Evolutionary conservation across 2,113 vertebrate species (phyloP), one percentile per base, ranked within the genome.

Genomic region (Callorhinus ursinus): DNA sequence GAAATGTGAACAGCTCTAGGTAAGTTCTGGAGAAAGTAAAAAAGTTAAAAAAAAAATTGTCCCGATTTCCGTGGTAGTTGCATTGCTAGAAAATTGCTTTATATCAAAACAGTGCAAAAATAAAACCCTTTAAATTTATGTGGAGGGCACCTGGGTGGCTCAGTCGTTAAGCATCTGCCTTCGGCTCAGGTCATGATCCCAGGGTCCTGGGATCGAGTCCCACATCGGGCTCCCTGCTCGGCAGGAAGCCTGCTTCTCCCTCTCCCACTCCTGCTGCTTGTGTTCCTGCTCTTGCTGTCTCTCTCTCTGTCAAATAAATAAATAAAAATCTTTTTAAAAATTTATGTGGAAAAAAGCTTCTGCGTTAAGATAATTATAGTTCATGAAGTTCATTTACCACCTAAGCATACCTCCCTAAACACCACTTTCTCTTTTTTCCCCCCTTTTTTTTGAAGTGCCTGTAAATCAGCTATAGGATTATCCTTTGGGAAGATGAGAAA

Each of bases 11-110:
- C 7, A 57, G 67, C 16, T 39, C 69, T 80, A 84, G 31, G 8
- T 39, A 79, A 42, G 69, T 77, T 90, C 28, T 85, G 16, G 13
- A 85, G 36, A 86, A 61, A 85, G 9, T 89, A 36, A 88, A 59
- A 69, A 42, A 85, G 13, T 53, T 18, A 18, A 67, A 63, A 72
- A 61, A 49, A 49, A 5, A 24, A 14, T 59, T 77, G 14, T 26
- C 24, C 72, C 1, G 3, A 5, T 88, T 79, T 67, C 16, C 61
- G 26, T 42, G 39, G n/a, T 28, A 82, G n/a, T n/a, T 51, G 14
- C 12, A 51, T 76, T 93, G 82, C 22, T 88, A 65, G 83, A 92
- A 97, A 96, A 79, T 72, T 61, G 15, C 31, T 71, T 61, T 88
- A 46, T 57, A 65, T 28, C 22, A 79, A 79, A 97, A 71, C 22